A percentile compares a stretch with the other conserved stretches of the same genome.
phyloP scores from a whole-genome alignment of 2,888 invertebrate species.

The Tineola bisselliella region DNA sequence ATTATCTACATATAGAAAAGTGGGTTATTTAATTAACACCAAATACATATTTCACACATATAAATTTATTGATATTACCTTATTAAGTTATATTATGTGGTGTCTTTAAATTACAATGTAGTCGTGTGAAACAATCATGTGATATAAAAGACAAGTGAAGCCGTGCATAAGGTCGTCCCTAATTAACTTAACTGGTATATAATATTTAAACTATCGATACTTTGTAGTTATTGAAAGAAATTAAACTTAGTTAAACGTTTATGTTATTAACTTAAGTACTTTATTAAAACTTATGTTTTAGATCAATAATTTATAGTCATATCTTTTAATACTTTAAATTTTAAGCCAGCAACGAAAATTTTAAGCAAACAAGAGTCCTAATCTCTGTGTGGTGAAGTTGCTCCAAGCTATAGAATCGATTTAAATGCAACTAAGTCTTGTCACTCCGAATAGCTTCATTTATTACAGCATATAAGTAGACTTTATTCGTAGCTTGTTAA shows the following conservation, averaged over 20 bases:
- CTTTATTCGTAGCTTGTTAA: neutral
- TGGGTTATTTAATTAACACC: neutral
- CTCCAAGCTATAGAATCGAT: too few species aligned
- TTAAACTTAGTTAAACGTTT: neutral
- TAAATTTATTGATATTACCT: neutral
- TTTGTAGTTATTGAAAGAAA: neutral
- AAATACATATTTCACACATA: neutral
- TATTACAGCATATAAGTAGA: too few species aligned
- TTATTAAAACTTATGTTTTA: neutral
- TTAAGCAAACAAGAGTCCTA: too few species aligned
- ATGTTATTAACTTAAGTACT: neutral
- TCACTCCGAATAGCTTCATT: too few species aligned
- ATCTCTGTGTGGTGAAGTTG: too few species aligned
- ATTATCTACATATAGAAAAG: neutral
- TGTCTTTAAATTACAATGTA: neutral
- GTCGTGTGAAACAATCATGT: conserved; percentile 1
- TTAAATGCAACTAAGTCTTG: too few species aligned
- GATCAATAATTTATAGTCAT: too few species aligned
- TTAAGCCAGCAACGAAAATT: too few species aligned
- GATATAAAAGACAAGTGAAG: neutral
- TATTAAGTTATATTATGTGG: neutral
- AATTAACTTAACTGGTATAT: conserved; percentile 1
- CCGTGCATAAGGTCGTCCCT: conserved; percentile 1
- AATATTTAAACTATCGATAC: neutral
- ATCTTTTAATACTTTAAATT: too few species aligned